Conservation (phyloP, 2,888 invertebrate genomes). For the Drosophila mimetica region DNA sequence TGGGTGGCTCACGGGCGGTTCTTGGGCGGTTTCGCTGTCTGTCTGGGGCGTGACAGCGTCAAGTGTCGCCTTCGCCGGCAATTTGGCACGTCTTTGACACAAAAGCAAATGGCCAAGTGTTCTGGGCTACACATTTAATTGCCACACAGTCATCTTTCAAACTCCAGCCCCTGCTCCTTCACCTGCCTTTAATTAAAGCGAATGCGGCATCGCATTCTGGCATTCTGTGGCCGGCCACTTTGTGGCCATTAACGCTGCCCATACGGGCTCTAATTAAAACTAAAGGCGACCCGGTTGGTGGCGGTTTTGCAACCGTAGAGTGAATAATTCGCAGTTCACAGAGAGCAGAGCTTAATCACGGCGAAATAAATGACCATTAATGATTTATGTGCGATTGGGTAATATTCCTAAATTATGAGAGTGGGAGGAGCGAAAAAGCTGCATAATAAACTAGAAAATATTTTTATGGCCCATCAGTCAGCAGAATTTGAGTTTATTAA, state of each 20-base stretch:
- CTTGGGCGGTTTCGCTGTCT: constrained; percentile 45
- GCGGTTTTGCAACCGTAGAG: constrained; percentile 14
- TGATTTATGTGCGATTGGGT: constrained; percentile 20
- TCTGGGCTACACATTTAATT: constrained; percentile 73
- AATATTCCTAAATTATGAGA: constrained; percentile 13
- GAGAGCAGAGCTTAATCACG: constrained; percentile 6
- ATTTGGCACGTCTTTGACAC: constrained; percentile 71
- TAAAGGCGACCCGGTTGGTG: constrained; percentile 13
- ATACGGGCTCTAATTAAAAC: constrained; percentile 41
- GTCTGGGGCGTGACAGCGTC: constrained; percentile 69
- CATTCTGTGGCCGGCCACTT: constrained; percentile 36
- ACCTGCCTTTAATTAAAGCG: constrained; percentile 46
- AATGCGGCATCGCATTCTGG: constrained; percentile 9
- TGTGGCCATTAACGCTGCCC: constrained; percentile 41
- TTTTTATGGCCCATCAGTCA: constrained; percentile 7
- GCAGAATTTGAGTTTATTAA: neutral
- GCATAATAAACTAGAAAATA: constrained; percentile 8
- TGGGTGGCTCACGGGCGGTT: constrained; percentile 1
- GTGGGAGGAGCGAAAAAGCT: too few species aligned
- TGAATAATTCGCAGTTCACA: constrained; percentile 21
- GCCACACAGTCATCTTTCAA: constrained; percentile 48
- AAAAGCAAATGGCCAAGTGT: constrained; percentile 71
- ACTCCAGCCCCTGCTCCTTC: constrained; percentile 3
- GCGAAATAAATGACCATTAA: constrained; percentile 15
- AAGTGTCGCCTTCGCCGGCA: constrained; percentile 57